Conservation (phyloP, 2,888 invertebrate genomes). For the Acrocera orbiculus region DNA sequence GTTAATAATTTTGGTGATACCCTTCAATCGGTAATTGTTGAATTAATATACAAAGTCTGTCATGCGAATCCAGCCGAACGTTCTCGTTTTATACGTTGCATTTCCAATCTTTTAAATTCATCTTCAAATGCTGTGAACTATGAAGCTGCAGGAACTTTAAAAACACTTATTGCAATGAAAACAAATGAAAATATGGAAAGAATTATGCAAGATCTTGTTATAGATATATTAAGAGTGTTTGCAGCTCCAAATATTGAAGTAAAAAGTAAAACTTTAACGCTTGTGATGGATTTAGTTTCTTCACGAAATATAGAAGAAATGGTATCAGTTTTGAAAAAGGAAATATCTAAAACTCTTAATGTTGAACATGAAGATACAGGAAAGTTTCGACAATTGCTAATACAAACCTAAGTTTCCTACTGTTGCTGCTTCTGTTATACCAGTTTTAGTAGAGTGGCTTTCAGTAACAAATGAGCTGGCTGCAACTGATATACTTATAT, state of each 20-base stretch:
- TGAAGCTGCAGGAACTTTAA: slow-evolving; percentile 95
- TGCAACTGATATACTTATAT: slow-evolving; percentile 84
- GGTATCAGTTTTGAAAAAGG: slow-evolving; percentile 81
- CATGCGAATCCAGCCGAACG: slow-evolving; percentile 91
- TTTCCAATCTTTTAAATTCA: slow-evolving; percentile 92
- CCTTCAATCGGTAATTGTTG: slow-evolving; percentile 93
- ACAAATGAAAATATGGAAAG: slow-evolving; percentile 70
- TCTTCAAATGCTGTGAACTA: slow-evolving; percentile 92
- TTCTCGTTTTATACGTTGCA: slow-evolving; percentile 93
- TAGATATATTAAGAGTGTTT: slow-evolving; percentile 92
- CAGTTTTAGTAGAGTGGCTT: slow-evolving; percentile 84
- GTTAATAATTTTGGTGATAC: slow-evolving; percentile 94
- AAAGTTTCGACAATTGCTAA: slow-evolving; percentile 86
- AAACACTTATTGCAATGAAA: slow-evolving; percentile 79
- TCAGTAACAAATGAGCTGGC: slow-evolving; percentile 78
- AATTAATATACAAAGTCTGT: slow-evolving; percentile 97
- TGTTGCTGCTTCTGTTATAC: slow-evolving; percentile 83
- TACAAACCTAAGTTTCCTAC: slow-evolving; percentile 91
- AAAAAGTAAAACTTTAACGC: slow-evolving; percentile 61
- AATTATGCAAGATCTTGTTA: slow-evolving; percentile 74
- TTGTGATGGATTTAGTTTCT: slow-evolving; percentile 80
- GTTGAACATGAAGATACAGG: slow-evolving; percentile 91
- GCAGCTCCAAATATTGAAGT: slow-evolving; percentile 91
- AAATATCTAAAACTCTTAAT: slow-evolving; percentile 76
- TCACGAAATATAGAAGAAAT: slow-evolving; percentile 89